Evolutionary conservation across 1,140 invertebrate species (phyloP).

Genomic region (Tetranychus urticae): DNA sequence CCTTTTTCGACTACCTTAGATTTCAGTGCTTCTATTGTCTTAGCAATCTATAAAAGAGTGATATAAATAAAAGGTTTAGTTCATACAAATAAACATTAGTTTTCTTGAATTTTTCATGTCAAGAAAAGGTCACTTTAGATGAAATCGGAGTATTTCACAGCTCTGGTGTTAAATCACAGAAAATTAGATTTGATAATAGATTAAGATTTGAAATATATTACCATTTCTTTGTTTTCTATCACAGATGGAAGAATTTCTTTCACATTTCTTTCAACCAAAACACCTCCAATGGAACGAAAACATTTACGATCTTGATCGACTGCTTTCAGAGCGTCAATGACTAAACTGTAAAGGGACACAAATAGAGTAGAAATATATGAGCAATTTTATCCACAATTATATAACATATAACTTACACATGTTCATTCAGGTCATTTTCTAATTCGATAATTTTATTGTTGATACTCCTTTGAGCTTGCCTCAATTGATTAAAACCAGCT

Average conservation of each 20-base stretch:
- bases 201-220: constrained; percentile 15
- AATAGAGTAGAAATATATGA: neutral
- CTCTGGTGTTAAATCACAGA: neutral
- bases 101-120: neutral
- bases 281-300: constrained; percentile 74
- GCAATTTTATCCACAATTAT: neutral
- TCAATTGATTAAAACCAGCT: constrained; percentile 53
- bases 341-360: constrained; percentile 37
- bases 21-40: constrained; percentile 47
- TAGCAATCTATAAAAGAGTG: constrained; percentile 33
- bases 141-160: neutral
- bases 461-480: constrained; percentile 59
- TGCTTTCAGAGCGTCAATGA: constrained; percentile 71
- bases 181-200: neutral
- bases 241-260: constrained; percentile 68
- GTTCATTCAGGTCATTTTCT: constrained; percentile 76
- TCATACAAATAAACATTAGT: too few relatives aligned
- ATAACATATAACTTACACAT: constrained; percentile 43
- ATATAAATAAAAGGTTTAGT: too few relatives aligned
- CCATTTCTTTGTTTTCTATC: constrained; percentile 52
- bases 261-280: constrained; percentile 74
- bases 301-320: constrained; percentile 65
- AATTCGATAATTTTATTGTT: constrained; percentile 67
- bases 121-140: too few relatives aligned
- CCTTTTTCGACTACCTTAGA: constrained; percentile 65